Evolutionary conservation across 2,113 vertebrate genomes (phyloP).

Genomic region (Rhizomys pruinosus): DNA sequence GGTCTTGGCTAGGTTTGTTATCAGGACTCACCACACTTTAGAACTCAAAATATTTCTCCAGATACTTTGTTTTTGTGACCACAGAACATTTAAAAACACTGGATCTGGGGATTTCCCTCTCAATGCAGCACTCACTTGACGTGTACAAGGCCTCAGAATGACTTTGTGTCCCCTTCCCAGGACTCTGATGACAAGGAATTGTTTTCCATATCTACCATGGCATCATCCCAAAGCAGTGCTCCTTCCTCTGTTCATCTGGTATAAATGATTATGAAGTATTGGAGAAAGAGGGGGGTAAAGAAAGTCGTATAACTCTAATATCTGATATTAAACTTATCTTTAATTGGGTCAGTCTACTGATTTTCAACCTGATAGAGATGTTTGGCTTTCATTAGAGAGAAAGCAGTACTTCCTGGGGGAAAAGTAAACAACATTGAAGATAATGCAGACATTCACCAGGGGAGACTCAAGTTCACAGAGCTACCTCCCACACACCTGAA

Average conservation of each 20-base stretch:
- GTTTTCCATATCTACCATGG: neutral
- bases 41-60: neutral
- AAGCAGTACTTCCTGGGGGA: neutral
- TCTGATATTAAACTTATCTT: neutral
- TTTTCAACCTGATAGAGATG: slow-evolving; percentile 26
- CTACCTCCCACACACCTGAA: neutral
- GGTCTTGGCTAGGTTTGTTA: neutral
- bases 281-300: neutral
- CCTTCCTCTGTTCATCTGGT: neutral
- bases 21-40: neutral
- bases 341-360: neutral
- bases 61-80: neutral
- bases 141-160: neutral
- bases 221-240: neutral
- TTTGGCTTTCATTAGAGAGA: slow-evolving; percentile 8
- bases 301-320: neutral
- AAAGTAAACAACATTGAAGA: slow-evolving; percentile 15
- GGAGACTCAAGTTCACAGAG: neutral
- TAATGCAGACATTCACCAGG: neutral
- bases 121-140: neutral
- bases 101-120: neutral
- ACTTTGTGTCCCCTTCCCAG: neutral
- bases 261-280: neutral
- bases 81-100: neutral
- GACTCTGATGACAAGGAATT: neutral